phyloP scores from a whole-genome alignment of 1,140 invertebrate species.

The Ceratosolen fusciceps region DNA sequence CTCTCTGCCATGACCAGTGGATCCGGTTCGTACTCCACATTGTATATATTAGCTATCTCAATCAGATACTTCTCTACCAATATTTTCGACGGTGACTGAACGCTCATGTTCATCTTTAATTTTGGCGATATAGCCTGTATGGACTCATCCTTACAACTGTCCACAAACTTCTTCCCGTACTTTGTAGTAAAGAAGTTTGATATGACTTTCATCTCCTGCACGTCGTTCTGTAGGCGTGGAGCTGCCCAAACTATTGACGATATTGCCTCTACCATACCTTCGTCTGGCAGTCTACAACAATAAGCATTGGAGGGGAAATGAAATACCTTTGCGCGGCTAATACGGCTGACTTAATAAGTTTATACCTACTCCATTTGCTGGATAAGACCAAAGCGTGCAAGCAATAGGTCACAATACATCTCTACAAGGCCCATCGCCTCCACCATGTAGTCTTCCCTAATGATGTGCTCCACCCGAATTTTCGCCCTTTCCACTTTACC shows the following conservation, averaged over 20 bases:
- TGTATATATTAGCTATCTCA: slow-evolving; percentile 97
- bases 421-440: slow-evolving; percentile 99
- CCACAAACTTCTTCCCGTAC: slow-evolving; percentile 94
- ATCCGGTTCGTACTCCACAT: slow-evolving; percentile 93
- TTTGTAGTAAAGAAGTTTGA: slow-evolving; percentile 91
- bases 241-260: slow-evolving; percentile 97
- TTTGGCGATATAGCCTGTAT: slow-evolving; percentile 90
- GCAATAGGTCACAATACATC: slow-evolving; percentile 98
- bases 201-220: slow-evolving; percentile 92
- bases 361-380: slow-evolving; percentile 94
- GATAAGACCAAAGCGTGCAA: slow-evolving; percentile 96
- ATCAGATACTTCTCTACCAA: slow-evolving; percentile 96
- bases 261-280: slow-evolving; percentile 95
- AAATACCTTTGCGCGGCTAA: too few species aligned
- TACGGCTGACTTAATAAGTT: background rate
- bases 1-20: slow-evolving; percentile 91
- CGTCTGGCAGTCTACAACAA: slow-evolving; percentile 85
- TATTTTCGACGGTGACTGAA: slow-evolving; percentile 96
- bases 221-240: slow-evolving; percentile 87
- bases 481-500: slow-evolving; percentile 95
- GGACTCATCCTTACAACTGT: slow-evolving; percentile 84
- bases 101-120: slow-evolving; percentile 95
- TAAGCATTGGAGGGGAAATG: slow-evolving; percentile 11
- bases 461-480: slow-evolving; percentile 98
- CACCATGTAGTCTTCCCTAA: slow-evolving; percentile 98